Base-by-base conservation (phyloP, 2,888 invertebrate genomes). In the Hirtodrosophila duncani region DNA sequence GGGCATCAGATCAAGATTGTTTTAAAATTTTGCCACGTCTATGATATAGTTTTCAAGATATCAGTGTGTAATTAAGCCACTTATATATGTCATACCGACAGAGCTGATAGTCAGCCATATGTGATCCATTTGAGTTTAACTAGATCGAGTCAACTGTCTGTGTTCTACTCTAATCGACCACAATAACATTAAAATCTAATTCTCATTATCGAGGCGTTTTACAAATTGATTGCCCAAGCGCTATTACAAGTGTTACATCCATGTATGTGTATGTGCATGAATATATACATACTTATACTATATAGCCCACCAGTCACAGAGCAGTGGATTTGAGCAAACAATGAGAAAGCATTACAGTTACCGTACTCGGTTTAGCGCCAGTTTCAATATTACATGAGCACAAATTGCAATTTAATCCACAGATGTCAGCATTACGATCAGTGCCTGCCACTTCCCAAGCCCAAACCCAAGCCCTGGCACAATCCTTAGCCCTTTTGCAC, bases 321-420 rank as follows among this genome's bases (percentile, higher is more conserved):
- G 27, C 23, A 7, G 1, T 26, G 26, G 14, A 11, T 30, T 16
- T 6, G 38, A 38, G 23, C 21, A 39, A 60, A 42, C 51, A 58
- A 56, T 31, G 42, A 34, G 10, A 61, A 53, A 60, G 59, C 63
- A 65, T 64, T 63, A 60, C 57, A 58, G 49, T 59, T 56, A 48
- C 59, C 46, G 44, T 8, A 17, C 27, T 16, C 45, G 43, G 20
- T 31, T 11, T 10, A 11, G 10, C 16, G 33, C 10, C 16, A 31
- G 62, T 57, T 77, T 84, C 71, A 80, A 83, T 84, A 79, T 82
- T 82, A 84, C 84, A 84, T 84, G 83, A 82, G 81, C 80, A 79
- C 84, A 85, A 84, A 84, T 85, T 85, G 86, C 85, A 86, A 86
- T 86, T 86, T 86, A 86, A 86, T 86, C 85, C 86, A 86, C 86